Conservation (phyloP, 2,113 vertebrate species). For the Furnarius figulus region DNA sequence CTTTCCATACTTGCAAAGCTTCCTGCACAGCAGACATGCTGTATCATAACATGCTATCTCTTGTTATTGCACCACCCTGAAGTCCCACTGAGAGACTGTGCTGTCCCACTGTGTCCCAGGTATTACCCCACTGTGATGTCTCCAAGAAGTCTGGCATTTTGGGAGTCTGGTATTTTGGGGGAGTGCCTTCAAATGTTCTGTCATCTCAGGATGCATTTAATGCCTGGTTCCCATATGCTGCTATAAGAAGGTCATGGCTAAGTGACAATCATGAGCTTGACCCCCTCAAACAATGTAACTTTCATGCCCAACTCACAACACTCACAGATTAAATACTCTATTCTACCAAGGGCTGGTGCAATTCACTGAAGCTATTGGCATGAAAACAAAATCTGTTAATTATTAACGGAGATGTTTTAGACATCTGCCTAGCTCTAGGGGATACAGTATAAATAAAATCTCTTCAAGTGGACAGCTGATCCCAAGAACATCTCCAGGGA, state of each 20-base stretch:
- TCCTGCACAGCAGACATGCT: neutral
- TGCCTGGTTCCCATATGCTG: fast-evolving
- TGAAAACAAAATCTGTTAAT: constrained; percentile 17
- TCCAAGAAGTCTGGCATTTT: neutral
- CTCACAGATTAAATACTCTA: neutral
- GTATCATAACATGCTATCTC: neutral
- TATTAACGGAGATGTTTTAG: constrained; percentile 36
- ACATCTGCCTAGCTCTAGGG: constrained; percentile 15
- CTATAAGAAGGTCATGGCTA: neutral
- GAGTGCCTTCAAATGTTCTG: neutral
- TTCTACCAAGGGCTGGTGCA: neutral
- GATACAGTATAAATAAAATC: constrained; percentile 34
- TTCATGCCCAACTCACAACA: neutral
- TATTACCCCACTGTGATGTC: neutral
- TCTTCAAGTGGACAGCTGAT: constrained; percentile 15
- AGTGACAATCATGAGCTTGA: neutral
- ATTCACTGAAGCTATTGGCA: neutral
- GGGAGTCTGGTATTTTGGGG: too few relatives aligned
- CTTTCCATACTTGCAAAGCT: neutral
- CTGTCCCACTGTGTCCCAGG: neutral
- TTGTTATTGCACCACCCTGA: neutral
- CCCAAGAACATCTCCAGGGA: constrained; percentile 18
- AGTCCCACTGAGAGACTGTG: neutral
- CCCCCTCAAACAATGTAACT: neutral
- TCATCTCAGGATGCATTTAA: neutral